Conservation (phyloP, 2,113 vertebrate genomes). For the Gasterosteus aculeatus region DNA sequence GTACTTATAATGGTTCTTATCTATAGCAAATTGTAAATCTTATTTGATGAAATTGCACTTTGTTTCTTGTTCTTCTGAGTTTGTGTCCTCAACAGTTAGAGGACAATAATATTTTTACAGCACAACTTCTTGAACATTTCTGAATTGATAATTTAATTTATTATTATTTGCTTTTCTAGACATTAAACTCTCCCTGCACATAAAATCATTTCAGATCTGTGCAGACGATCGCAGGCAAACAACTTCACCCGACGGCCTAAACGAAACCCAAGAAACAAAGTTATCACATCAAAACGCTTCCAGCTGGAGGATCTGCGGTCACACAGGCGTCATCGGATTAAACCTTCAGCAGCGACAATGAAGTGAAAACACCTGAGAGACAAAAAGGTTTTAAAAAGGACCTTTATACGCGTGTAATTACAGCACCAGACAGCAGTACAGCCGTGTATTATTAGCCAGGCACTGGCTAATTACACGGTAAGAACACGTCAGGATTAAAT, state of each 20-base stretch:
- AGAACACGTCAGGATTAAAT: not conserved
- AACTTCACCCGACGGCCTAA: not conserved
- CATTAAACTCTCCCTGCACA: not conserved
- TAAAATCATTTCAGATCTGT: slow-evolving; percentile 4
- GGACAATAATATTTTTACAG: slow-evolving; percentile 1
- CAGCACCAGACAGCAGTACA: not conserved
- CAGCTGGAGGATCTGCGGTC: not conserved
- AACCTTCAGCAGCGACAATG: not conserved
- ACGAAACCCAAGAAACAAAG: slow-evolving; percentile 4
- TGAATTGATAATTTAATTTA: not conserved
- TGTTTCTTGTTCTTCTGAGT: no score
- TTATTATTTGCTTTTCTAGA: slow-evolving; percentile 1
- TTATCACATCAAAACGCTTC: no score
- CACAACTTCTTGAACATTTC: slow-evolving; percentile 8
- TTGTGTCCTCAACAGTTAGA: not conserved
- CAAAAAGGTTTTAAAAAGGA: no score
- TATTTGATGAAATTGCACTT: no score
- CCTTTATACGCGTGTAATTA: not conserved
- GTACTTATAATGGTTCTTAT: no score
- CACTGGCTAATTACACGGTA: not conserved
- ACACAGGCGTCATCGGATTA: slow-evolving; percentile 7
- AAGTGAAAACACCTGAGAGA: slow-evolving; percentile 8
- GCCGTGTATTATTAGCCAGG: not conserved
- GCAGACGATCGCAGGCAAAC: not conserved
- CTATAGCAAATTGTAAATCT: no score